phyloP scores from a whole-genome alignment of 2,113 vertebrate species.

The Hassar affinis region DNA sequence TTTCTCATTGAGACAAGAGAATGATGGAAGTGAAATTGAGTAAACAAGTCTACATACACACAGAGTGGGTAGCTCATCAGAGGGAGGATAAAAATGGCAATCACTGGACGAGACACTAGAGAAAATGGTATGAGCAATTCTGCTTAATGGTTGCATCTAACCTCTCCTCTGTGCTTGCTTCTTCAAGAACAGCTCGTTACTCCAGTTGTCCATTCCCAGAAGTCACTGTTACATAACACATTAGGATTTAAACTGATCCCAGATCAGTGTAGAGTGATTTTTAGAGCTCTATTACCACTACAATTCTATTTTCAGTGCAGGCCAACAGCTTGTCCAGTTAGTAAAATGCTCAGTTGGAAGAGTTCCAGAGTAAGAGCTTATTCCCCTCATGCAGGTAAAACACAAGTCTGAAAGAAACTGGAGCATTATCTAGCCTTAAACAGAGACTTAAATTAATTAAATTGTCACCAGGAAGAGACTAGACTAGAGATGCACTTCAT shows the following conservation, averaged over 20 bases:
- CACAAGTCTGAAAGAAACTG: constrained; percentile 90
- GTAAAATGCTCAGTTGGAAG: constrained; percentile 69
- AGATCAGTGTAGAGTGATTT: background rate
- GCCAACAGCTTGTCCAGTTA: constrained; percentile 91
- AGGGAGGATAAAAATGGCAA: background rate
- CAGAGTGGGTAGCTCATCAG: background rate
- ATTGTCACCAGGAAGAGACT: background rate
- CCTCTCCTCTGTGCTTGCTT: background rate
- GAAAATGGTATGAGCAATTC: background rate
- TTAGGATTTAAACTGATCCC: background rate
- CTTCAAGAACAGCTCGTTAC: background rate
- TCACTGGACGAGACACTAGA: background rate
- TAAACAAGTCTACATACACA: background rate
- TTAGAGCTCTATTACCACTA: constrained; percentile 75
- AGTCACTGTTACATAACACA: background rate
- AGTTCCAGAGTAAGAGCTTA: constrained; percentile 95
- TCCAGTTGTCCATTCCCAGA: background rate
- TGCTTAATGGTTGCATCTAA: background rate
- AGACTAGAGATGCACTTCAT: background rate
- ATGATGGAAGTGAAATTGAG: constrained; percentile 38
- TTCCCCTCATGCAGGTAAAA: constrained; percentile 87
- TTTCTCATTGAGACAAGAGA: constrained; percentile 36
- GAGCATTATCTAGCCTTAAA: constrained; percentile 83
- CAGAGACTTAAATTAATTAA: constrained; percentile 31
- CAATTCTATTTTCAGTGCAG: constrained; percentile 92